A percentile compares a stretch with the other conserved stretches of the same genome.
Conservation (phyloP, 2,797 vertebrate species). For the Tenualosa thibaudeaui region DNA sequence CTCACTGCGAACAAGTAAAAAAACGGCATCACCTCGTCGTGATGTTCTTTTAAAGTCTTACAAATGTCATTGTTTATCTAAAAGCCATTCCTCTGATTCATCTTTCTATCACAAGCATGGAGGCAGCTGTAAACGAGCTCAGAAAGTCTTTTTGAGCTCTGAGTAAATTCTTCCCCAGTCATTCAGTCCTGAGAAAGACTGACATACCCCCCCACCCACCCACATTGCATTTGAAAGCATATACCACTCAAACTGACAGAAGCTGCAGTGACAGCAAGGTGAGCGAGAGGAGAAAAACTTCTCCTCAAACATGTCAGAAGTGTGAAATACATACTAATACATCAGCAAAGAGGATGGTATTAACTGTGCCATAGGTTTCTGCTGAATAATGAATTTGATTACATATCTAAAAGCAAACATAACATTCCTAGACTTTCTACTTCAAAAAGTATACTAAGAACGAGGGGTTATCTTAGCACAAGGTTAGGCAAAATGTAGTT, state of each 20-base stretch:
- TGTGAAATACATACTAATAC: not conserved
- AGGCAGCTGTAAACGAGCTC: conserved; percentile 69
- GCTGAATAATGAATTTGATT: not conserved
- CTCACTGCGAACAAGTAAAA: not conserved
- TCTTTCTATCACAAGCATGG: conserved; percentile 18
- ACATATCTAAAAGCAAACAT: not conserved
- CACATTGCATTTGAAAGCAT: conserved; percentile 77
- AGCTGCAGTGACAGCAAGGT: conserved; percentile 76
- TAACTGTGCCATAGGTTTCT: not conserved
- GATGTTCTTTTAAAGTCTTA: not conserved
- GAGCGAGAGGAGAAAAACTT: conserved; percentile 37
- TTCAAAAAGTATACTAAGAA: not conserved
- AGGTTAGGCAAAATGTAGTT: not conserved
- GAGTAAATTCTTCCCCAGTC: conserved; percentile 71
- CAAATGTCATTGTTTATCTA: conserved; percentile 47
- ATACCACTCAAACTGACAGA: conserved; percentile 77
- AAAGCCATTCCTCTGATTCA: not conserved
- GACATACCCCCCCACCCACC: conserved; percentile 53
- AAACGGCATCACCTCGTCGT: not conserved
- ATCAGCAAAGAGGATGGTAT: not conserved
- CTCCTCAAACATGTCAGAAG: conserved; percentile 40
- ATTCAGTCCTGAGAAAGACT: conserved; percentile 64
- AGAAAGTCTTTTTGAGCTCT: conserved; percentile 33
- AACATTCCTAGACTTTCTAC: not conserved
- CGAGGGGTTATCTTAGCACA: not conserved